Percentiles rank a stretch among this genome's conserved stretches.
These are phyloP conservation scores for Erpetoichthys calabaricus DNA, from an alignment of 2,797 vertebrate genomes.

Conservation along the genomic window DNA sequence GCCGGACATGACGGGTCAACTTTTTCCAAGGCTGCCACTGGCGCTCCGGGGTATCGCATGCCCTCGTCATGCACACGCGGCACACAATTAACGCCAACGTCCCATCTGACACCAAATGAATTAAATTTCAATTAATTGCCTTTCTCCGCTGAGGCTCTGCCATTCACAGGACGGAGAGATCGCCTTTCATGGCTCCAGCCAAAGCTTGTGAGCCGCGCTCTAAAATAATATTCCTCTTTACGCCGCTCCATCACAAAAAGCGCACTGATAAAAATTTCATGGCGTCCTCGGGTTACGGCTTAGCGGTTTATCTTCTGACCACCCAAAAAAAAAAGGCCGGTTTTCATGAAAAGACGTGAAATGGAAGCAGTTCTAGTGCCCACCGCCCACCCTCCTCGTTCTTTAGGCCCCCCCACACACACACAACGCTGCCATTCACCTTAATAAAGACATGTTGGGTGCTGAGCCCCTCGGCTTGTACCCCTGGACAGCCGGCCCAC, in stretches of 20 bases:
- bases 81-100: neutral
- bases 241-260: conserved; percentile 14
- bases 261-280: conserved; percentile 13
- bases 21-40: conserved; percentile 8
- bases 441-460: too few species aligned
- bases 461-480: too few species aligned
- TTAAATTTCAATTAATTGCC: conserved; percentile 17
- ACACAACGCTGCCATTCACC: too few species aligned
- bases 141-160: neutral
- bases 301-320: conserved; percentile 9
- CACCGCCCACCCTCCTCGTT: too few species aligned
- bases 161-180: conserved; percentile 12
- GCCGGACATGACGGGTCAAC: conserved; percentile 1
- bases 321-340: neutral
- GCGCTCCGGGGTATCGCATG: neutral
- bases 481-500: too few species aligned
- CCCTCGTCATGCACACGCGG: neutral
- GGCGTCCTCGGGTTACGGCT: conserved; percentile 15
- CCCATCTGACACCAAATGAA: conserved; percentile 12
- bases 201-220: conserved; percentile 10
- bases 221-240: conserved; percentile 18
- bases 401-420: too few species aligned
- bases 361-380: too few species aligned
- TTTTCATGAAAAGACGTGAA: conserved; percentile 2
- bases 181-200: conserved; percentile 10